phyloP scores from a whole-genome alignment of 2,113 vertebrate species.

The Elephas maximus region DNA sequence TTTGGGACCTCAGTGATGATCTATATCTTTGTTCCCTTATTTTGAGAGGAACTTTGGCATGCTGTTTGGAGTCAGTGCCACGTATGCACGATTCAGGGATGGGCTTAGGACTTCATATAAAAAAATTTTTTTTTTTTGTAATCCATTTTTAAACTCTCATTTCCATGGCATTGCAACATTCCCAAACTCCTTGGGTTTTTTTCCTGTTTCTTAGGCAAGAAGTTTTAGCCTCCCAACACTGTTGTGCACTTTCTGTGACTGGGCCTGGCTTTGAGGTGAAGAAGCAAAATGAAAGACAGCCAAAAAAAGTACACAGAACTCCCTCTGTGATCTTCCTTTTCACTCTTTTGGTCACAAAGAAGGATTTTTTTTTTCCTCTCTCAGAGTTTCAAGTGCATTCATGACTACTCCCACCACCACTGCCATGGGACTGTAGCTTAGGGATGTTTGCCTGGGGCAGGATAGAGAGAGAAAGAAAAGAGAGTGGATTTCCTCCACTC shows the following conservation, averaged over 20 bases:
- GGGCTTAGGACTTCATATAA: neutral
- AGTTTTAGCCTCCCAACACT: neutral
- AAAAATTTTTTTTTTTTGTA: neutral
- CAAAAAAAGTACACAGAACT: neutral
- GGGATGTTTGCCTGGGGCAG: neutral
- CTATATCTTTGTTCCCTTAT: neutral
- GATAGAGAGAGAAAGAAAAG: neutral
- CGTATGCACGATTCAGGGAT: neutral
- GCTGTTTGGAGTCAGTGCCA: neutral
- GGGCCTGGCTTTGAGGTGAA: neutral
- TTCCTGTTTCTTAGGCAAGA: neutral
- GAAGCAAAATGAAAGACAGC: neutral
- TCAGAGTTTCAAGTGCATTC: neutral
- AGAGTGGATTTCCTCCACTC: neutral
- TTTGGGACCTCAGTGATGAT: neutral
- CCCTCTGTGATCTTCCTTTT: neutral
- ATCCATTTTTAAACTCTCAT: neutral
- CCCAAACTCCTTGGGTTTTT: neutral
- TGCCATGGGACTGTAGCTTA: neutral
- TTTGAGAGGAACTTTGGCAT: neutral
- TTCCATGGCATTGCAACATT: neutral
- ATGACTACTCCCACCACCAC: neutral
- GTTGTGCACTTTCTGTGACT: neutral
- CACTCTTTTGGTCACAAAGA: neutral
- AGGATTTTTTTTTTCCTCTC: too few relatives aligned